Base-by-base conservation (phyloP, 2,797 vertebrate species). In the Emys orbicularis region DNA sequence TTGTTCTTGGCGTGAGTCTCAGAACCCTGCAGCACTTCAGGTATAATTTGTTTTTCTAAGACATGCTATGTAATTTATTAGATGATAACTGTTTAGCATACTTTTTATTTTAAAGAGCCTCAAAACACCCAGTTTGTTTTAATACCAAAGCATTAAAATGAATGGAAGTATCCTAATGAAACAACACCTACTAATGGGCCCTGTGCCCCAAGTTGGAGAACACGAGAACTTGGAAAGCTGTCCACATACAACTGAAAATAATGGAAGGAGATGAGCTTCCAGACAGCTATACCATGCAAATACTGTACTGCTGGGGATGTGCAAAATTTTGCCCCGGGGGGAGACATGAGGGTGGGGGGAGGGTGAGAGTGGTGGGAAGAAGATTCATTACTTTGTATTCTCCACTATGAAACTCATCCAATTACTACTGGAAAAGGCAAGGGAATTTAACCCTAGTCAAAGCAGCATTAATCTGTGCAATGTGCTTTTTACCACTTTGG, bases 151-250 rank as follows among this genome's bases (percentile, higher is more conserved):
- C 79, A 59, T 82, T 50, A 80, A 92, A 89, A 89, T 92, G 52
- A 90, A 57, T 84, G 92, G 96, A 93, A 95, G 77, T 59, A 84
- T 79, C 81, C 34, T 76, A 86, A 91, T 57, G 94, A 91, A 93
- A 83, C 23, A 84, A 65, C 56, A 89, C 27, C 65, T 85, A 68
- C 4, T 50, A 88, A 52, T 50, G 27, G n/a, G 16, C 8, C 5
- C 34, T 19, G 34, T 68, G 61, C 16, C 16, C 34, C 34, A n/a
- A 37, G 61, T 8, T 68, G 61, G 61, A 68, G 31, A 68, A 19
- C 61, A 68, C 5, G 61, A 68, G 61, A 68, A 34, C 25, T 57
- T 19, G 61, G 61, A n/a, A 37, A 68, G 18, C n/a, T 68, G 31
- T 68, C 61, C 61, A 68, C 15, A 10, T 19, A 12, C 27, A n/a